phyloP scores from a whole-genome alignment of 2,113 vertebrate species.

The rabbit (Oryctolagus cuniculus) region mOryCun1.1 NC_091438.1:75803501-75804000 shows the following conservation, averaged over 20 bases:
- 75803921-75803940: background rate
- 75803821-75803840: conserved; percentile 24
- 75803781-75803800: too few species aligned
- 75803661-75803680: too few species aligned
- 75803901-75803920: background rate
- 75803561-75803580: background rate
- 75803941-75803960: background rate
- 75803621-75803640: too few species aligned
- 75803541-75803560: background rate
- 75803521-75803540: background rate
- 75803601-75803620: too few species aligned
- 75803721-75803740: too few species aligned
- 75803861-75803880: background rate
- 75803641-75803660: too few species aligned
- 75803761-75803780: too few species aligned
- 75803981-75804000: background rate
- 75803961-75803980: background rate
- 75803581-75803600: too few species aligned
- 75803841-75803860: background rate
- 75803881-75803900: background rate
- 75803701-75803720: too few species aligned
- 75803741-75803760: too few species aligned
- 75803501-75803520: conserved; percentile 20
- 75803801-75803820: background rate
- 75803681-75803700: too few species aligned